These are phyloP conservation scores for Cheilosia variabilis DNA, from an alignment of 2,888 invertebrate species.

Conservation along the genomic window DNA sequence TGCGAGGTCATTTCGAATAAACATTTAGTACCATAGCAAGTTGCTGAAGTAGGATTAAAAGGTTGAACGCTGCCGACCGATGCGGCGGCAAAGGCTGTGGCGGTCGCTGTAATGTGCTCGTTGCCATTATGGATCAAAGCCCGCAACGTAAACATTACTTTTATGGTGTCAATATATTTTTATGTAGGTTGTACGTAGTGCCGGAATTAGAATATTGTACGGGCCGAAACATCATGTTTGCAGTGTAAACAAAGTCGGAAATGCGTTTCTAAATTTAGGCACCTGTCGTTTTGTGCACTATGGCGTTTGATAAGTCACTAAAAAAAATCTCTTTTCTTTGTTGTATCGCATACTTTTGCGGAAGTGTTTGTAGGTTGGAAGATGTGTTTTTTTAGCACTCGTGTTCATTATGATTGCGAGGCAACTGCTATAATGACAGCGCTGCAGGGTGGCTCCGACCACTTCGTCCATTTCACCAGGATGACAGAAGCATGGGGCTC, in stretches of 20 bases:
- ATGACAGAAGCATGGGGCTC: no score
- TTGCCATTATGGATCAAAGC: slow-evolving; percentile 72
- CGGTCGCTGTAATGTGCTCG: slow-evolving; percentile 60
- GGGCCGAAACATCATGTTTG: slow-evolving; percentile 47
- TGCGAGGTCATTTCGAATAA: slow-evolving; percentile 59
- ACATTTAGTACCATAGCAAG: slow-evolving; percentile 46
- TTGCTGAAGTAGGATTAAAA: slow-evolving; percentile 1
- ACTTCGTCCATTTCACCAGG: no score
- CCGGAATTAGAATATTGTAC: slow-evolving; percentile 60
- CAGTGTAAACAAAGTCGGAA: slow-evolving; percentile 44
- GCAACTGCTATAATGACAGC: no score
- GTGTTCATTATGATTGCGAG: no score
- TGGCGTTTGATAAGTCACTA: background rate
- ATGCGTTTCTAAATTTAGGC: slow-evolving; percentile 62
- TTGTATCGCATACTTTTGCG: background rate
- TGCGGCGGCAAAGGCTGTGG: slow-evolving; percentile 36
- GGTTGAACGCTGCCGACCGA: slow-evolving; percentile 20
- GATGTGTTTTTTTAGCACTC: background rate
- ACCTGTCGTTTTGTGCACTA: slow-evolving; percentile 48
- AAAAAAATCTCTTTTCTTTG: background rate
- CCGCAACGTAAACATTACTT: slow-evolving; percentile 71
- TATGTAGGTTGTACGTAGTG: slow-evolving; percentile 63
- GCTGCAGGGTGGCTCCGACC: no score
- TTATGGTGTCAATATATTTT: slow-evolving; percentile 73
- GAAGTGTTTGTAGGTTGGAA: background rate